Evolutionary conservation across 2,888 invertebrate genomes (phyloP).

Genomic region (Dinocampus coccinellae): DNA sequence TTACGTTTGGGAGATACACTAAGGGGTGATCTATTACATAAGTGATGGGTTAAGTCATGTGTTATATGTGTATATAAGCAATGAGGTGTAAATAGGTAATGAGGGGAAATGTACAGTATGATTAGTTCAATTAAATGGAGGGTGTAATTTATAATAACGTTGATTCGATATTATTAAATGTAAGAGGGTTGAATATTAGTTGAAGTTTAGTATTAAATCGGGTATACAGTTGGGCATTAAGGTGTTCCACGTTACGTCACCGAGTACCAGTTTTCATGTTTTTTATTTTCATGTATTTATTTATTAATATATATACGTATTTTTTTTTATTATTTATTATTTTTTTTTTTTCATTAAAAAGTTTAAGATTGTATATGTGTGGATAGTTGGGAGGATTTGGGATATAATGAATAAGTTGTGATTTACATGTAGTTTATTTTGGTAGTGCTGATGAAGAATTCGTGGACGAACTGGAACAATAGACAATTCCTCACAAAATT

Average conservation of each 20-base stretch:
- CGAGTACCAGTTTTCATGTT: too few relatives aligned
- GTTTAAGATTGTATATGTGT: too few relatives aligned
- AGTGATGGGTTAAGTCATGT: slow-evolving; percentile 11
- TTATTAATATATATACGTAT: too few relatives aligned
- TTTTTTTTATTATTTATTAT: too few relatives aligned
- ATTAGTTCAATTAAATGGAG: slow-evolving; percentile 17
- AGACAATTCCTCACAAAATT: slow-evolving; percentile 46
- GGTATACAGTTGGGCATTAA: too few relatives aligned
- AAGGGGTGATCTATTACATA: slow-evolving; percentile 19
- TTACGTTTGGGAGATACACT: slow-evolving; percentile 9
- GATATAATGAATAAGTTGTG: background rate
- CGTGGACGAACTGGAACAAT: slow-evolving; percentile 25
- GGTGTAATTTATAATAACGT: background rate
- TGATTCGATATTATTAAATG: background rate
- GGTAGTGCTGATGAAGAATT: background rate
- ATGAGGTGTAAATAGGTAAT: background rate
- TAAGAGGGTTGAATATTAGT: too few relatives aligned
- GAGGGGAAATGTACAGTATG: background rate
- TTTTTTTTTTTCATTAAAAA: too few relatives aligned
- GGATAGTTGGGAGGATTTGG: too few relatives aligned
- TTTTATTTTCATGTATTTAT: too few relatives aligned
- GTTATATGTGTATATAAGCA: background rate
- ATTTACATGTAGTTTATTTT: background rate
- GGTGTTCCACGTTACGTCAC: too few relatives aligned
- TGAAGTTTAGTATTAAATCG: too few relatives aligned